Base-by-base conservation (phyloP, 2,113 vertebrate species). In the Pimephales promelas region DNA sequence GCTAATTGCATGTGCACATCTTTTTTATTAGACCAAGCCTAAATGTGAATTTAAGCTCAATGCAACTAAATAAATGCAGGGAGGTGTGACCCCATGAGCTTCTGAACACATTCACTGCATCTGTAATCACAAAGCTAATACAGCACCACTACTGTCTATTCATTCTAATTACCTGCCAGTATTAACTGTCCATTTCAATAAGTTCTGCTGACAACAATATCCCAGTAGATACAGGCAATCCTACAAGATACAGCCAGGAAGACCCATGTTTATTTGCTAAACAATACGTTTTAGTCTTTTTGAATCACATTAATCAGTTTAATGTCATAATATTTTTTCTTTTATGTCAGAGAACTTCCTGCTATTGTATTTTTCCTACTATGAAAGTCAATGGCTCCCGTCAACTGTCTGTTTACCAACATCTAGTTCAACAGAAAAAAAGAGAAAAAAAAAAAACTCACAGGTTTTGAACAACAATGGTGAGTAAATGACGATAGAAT, bases 111-210 rank as follows among this genome's bases (percentile, higher is more conserved):
- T 72, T 81, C 43, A 66, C 79, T 64, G 81, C 73, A 73, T 75
- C 74, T 62, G 84, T 88, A 88, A 88, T 89, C 88, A 85, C 76
- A 83, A 83, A 83, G 70, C 81, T 79, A 86, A 88, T 75, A 85
- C 43, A 76, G 71, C 57, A 71, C 62, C 78, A 49, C 45, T 31
- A 83, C 82, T 75, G 81, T 77, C 87, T 84, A 86, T 84, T 87
- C 75, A 47, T 85, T 82, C 47, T 83, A 87, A 88, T 86, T 79
- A 86, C 61, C 34, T 34, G 66, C 72, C 76, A 74, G 56, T 82
- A 82, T 73, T 45, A n/a, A 8, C 22, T 24, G 22, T 66, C 73
- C 72, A 66, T 75, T 75, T 81, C 40, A 54, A 84, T 79, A 70
- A 72, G 84, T 77, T 82, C 62, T 24, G 52, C 62, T 31, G 74